Conservation (phyloP, 2,113 vertebrate species). For the Globicephala melas region DNA sequence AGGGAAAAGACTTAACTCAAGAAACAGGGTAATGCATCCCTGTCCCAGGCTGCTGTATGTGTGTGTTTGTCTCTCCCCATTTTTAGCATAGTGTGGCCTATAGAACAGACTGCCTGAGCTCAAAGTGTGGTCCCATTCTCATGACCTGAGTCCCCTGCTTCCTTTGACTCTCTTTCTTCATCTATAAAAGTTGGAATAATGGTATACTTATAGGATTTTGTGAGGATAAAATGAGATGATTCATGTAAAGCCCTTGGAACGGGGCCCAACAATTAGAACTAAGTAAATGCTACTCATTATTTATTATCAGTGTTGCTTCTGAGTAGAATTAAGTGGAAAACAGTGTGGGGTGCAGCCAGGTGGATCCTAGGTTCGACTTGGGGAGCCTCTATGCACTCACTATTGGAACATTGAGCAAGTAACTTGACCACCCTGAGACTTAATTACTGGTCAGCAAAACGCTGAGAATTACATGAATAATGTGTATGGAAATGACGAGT, state of each 20-base stretch:
- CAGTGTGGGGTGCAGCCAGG: neutral
- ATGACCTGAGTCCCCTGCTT: neutral
- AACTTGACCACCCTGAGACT: neutral
- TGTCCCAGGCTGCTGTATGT: neutral
- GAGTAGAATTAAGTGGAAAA: neutral
- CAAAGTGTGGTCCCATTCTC: neutral
- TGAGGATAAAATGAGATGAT: neutral
- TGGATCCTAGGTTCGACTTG: neutral
- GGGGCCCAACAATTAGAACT: neutral
- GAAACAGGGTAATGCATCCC: neutral
- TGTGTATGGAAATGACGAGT: neutral
- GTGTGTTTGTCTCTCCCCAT: neutral
- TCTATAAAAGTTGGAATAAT: neutral
- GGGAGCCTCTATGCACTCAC: neutral
- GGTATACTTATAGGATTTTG: neutral
- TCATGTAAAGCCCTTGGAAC: neutral
- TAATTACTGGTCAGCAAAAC: neutral
- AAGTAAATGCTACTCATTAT: neutral
- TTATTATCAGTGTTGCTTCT: neutral
- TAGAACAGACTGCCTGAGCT: neutral
- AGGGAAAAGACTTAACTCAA: neutral
- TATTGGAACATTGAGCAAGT: neutral
- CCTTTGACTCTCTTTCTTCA: neutral
- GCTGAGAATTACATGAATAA: neutral
- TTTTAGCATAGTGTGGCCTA: rapidly evolving